phyloP scores from a whole-genome alignment of 2,113 vertebrate species.

The Axis porcinus region DNA sequence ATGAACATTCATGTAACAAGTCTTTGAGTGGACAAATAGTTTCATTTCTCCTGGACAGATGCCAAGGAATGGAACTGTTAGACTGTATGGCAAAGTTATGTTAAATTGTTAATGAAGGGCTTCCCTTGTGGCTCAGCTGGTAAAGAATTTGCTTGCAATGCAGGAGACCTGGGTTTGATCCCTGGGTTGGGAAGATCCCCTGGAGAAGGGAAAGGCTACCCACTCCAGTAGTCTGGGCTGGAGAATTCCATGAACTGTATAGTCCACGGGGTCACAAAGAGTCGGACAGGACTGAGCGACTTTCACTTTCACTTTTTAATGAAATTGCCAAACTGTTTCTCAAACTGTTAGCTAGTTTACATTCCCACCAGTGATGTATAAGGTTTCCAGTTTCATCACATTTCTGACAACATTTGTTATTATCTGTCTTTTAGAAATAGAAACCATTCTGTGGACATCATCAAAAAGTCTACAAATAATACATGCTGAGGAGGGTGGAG shows the following conservation, averaged over 20 bases:
- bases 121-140: not conserved
- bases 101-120: not conserved
- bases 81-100: not conserved
- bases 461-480: not conserved
- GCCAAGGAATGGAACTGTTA: not conserved
- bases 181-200: not conserved
- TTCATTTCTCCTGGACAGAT: not conserved
- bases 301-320: not conserved
- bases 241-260: not conserved
- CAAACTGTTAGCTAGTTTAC: not conserved
- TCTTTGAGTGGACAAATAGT: not conserved
- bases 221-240: not conserved
- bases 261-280: not conserved
- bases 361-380: not conserved
- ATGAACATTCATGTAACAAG: not conserved
- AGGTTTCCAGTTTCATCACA: not conserved
- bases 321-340: not conserved
- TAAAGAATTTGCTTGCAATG: not conserved
- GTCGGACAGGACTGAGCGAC: not conserved
- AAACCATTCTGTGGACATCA: not conserved
- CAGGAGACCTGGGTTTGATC: not conserved
- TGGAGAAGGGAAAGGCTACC: not conserved
- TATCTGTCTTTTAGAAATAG: not conserved
- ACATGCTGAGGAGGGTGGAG: not conserved
- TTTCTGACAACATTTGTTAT: not conserved